Base-by-base conservation (phyloP, 2,113 vertebrate genomes). In the Oncorhynchus tshawytscha region DNA sequence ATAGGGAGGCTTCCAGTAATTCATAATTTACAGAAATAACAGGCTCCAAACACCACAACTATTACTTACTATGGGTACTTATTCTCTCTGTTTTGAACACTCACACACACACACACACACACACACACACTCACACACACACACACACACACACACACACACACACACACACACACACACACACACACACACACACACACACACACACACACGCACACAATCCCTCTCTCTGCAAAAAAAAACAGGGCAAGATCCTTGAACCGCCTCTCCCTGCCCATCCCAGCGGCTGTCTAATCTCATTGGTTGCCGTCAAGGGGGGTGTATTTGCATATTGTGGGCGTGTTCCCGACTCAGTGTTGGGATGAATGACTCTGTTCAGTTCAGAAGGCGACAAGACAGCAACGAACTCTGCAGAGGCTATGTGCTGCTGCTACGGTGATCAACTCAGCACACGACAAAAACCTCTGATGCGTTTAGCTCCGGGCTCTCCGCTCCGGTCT, bases 291-390 rank as follows among this genome's bases (percentile, higher is more conserved):
- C 57, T 12, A 22, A 75, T 79, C 84, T 86, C 77, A 92, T 92
- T 92, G 91, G 92, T 78, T 77, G 57, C 60, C 34, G 74, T 13
- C 0, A 11, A 71, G 77, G 72, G 70, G 70, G 34, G 39, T 87
- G n/a, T 34, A 92, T 92, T 91, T 91, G 89, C 91, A 93, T 92
- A 78, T 3, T 60, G 87, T 85, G 88, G 91, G 92, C 85, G 92
- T 91, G 91, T 85, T 89, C 89, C 87, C 84, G 77, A 86, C 80
- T 79, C 75, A 34, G 79, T 79, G 71, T 70, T 85, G 79, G 84
- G 86, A 90, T 91, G 91, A 92, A 92, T 90, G 90, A 88, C 85
- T 91, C 83, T 82, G 31, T 87, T 89, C 88, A 90, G 87, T 84
- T 87, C 87, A 91, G 84, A 90, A 22, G 70, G 87, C 83, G 20